Evolutionary conservation across 2,113 vertebrate genomes (phyloP).

Genomic region (Nannospalax galili): DNA sequence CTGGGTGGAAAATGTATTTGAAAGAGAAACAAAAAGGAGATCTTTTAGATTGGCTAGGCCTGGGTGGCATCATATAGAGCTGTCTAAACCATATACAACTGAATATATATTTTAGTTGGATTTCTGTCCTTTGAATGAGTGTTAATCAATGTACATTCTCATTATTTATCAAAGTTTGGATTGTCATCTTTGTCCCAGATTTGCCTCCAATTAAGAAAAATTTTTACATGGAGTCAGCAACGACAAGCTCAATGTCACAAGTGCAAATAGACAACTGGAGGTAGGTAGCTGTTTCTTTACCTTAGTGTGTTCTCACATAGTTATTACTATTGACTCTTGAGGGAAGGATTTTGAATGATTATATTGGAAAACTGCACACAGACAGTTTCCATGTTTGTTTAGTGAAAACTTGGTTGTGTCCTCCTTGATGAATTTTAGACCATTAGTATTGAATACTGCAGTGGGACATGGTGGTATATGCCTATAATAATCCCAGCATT

Average conservation of each 20-base stretch:
- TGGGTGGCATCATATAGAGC: background rate
- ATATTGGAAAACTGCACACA: background rate
- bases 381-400: background rate
- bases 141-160: conserved; percentile 40
- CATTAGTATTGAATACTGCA: background rate
- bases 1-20: conserved; percentile 13
- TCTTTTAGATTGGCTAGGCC: background rate
- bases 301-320: background rate
- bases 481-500: background rate
- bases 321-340: background rate
- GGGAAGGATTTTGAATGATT: conserved; percentile 22
- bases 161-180: conserved; percentile 41
- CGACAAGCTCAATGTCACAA: conserved; percentile 87
- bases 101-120: conserved; percentile 21
- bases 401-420: conserved; percentile 12
- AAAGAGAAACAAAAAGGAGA: conserved; percentile 30
- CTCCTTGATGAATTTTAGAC: background rate
- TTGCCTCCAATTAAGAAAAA: conserved; percentile 93
- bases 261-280: conserved; percentile 92
- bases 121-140: conserved; percentile 19
- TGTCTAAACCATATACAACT: background rate
- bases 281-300: conserved; percentile 83
- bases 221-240: conserved; percentile 91
- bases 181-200: conserved; percentile 82
- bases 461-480: background rate